Conservation (phyloP, 2,797 vertebrate genomes). For the Austrolebias charrua region DNA sequence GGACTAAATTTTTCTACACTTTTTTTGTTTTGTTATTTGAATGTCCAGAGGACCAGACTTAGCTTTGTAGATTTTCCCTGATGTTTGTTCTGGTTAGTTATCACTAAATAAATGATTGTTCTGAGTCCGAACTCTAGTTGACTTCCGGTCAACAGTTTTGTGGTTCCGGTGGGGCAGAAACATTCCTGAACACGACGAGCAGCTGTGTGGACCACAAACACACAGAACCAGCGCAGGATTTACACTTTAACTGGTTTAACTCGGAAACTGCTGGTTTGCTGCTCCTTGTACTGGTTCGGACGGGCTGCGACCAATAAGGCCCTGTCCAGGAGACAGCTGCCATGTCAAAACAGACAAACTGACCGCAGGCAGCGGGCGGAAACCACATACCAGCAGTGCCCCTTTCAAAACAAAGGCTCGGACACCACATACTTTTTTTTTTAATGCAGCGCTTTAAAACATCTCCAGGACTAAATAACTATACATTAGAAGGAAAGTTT, state of each 20-base stretch:
- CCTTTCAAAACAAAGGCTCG: conserved; percentile 26
- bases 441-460: no score
- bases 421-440: no score
- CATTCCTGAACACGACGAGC: background rate
- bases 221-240: background rate
- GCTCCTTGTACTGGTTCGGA: conserved; percentile 6
- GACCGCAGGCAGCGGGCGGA: rapidly evolving
- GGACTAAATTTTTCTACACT: no score
- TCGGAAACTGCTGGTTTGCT: background rate
- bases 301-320: conserved; percentile 24
- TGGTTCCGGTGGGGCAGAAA: conserved; percentile 2
- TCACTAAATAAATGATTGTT: conserved; percentile 18
- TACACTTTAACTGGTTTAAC: background rate
- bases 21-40: no score
- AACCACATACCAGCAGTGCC: background rate
- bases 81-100: background rate
- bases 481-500: no score
- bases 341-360: background rate
- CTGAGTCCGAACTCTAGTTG: background rate
- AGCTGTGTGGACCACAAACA: background rate
- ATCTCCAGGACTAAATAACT: no score
- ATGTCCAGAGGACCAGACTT: no score
- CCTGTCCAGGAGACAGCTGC: conserved; percentile 30
- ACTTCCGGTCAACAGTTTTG: no score
- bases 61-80: no score